Evolutionary conservation across 2,888 invertebrate genomes (phyloP).

Genomic region (Oxyteleia sp.): DNA sequence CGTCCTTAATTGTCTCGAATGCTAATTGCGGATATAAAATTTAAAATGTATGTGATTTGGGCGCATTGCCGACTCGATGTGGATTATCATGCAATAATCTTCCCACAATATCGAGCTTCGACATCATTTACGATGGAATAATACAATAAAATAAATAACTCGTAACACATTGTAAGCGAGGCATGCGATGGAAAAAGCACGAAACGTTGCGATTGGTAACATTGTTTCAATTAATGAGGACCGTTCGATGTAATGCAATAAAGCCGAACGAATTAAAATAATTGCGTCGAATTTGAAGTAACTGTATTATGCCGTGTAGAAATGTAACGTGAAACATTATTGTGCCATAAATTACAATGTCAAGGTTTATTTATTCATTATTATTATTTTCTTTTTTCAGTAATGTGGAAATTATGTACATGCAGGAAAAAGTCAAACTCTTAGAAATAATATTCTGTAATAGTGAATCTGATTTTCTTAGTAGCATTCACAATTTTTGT

Average conservation of each 20-base stretch:
- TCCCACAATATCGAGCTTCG: conserved; percentile 3
- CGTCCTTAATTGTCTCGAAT: conserved; percentile 27
- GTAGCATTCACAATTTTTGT: too few species aligned
- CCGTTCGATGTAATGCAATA: conserved; percentile 23
- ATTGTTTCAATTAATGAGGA: conserved; percentile 33
- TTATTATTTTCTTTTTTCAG: too few species aligned
- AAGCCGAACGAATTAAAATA: conserved; percentile 29
- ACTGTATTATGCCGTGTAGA: too few species aligned
- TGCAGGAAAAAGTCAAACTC: too few species aligned
- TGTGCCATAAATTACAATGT: too few species aligned
- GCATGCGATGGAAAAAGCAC: conserved; percentile 4
- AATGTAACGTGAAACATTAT: too few species aligned
- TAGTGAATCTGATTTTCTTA: too few species aligned
- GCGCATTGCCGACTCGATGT: background rate
- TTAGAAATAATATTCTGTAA: too few species aligned
- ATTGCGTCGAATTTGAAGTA: conserved; percentile 43
- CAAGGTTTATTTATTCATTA: too few species aligned
- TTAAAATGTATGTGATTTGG: background rate
- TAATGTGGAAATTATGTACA: too few species aligned
- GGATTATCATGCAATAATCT: conserved; percentile 12
- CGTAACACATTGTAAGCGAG: background rate
- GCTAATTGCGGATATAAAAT: conserved; percentile 5
- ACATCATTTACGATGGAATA: conserved; percentile 3
- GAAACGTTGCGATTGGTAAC: conserved; percentile 1
- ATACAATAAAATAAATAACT: conserved; percentile 17